phyloP scores from a whole-genome alignment of 1,140 invertebrate species.

The Lucilia sericata region DNA sequence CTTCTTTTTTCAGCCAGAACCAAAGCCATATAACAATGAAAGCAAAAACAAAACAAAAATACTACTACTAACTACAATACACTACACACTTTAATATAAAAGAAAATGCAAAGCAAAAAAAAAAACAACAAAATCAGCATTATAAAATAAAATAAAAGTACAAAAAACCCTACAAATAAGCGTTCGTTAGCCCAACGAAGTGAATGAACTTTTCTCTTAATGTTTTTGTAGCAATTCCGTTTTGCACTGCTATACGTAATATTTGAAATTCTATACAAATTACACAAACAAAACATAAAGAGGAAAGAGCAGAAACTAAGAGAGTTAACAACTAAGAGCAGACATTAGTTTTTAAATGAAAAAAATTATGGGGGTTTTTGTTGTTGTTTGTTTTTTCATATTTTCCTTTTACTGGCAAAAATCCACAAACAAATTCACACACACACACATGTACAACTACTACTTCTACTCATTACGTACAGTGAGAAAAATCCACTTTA shows the following conservation, averaged over 20 bases:
- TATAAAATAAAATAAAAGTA: background rate
- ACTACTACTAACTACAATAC: background rate
- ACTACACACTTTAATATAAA: background rate
- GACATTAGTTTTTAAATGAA: too few species aligned
- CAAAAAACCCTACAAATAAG: constrained; percentile 36
- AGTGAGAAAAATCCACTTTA: background rate
- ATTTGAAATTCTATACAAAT: background rate
- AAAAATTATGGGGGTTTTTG: background rate
- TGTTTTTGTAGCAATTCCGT: constrained; percentile 53
- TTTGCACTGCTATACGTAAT: constrained; percentile 48
- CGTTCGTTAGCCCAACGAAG: constrained; percentile 47
- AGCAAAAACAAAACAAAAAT: background rate
- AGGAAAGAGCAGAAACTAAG: too few species aligned
- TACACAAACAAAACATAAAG: background rate
- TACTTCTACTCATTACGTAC: background rate
- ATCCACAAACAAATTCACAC: background rate
- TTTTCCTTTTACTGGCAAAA: constrained; percentile 2
- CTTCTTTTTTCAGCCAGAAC: background rate
- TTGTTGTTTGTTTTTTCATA: background rate
- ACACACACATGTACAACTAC: background rate
- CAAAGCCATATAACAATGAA: background rate
- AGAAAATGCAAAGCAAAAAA: background rate
- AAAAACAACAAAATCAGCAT: constrained; percentile 15
- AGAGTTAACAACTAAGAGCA: too few species aligned
- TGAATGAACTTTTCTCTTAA: constrained; percentile 60